Evolutionary conservation across 2,888 invertebrate species (phyloP).

Genomic region (Apodemia duryi): DNA sequence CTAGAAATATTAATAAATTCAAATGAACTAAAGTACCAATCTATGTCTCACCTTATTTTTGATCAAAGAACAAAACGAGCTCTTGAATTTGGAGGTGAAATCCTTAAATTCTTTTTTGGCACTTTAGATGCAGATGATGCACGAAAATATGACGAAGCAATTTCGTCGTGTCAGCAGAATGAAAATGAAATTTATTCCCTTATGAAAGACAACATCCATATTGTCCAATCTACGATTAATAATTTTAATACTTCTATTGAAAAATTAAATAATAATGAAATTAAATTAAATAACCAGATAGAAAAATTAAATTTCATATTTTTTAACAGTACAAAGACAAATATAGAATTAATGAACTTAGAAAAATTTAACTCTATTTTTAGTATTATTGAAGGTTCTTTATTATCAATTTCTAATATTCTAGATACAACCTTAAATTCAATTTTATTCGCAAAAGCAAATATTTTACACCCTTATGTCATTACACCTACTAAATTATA

Average conservation of each 20-base stretch:
- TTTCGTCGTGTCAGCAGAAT: neutral
- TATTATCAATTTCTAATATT: slow-evolving; percentile 9
- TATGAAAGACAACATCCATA: neutral
- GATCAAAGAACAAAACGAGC: neutral
- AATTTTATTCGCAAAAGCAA: slow-evolving; percentile 2
- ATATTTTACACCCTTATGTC: neutral
- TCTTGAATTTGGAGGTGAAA: neutral
- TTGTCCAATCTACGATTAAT: neutral
- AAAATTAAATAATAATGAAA: slow-evolving; percentile 1
- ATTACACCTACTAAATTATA: neutral
- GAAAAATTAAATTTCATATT: neutral
- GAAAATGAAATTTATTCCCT: neutral
- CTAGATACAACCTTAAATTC: slow-evolving; percentile 9
- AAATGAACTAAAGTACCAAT: no score
- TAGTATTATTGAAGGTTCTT: neutral
- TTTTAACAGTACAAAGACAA: neutral
- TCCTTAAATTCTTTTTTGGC: neutral
- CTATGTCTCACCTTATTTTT: neutral
- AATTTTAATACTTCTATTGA: neutral
- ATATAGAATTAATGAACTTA: neutral
- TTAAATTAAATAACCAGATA: neutral
- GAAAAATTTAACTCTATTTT: neutral
- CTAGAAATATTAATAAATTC: no score
- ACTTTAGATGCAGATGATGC: neutral
- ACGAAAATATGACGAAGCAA: neutral